Conservation (phyloP, 2,888 invertebrate species). For the Athripsodes cinereus region DNA sequence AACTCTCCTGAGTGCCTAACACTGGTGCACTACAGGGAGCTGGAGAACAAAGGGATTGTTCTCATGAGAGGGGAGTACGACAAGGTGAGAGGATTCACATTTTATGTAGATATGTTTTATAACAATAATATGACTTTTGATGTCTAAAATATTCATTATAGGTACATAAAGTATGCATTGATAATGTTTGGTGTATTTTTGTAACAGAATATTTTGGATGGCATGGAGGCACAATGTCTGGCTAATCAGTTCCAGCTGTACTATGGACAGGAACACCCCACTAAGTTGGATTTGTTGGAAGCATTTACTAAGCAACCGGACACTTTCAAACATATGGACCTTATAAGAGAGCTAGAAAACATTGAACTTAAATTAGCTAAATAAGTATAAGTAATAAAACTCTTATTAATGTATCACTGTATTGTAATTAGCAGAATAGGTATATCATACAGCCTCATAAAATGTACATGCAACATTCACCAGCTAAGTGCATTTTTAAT, state of each 20-base stretch:
- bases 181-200: constrained; percentile 1
- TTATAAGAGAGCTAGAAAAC: constrained; percentile 69
- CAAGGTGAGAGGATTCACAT: constrained; percentile 37
- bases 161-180: too few relatives aligned
- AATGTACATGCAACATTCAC: too few relatives aligned
- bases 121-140: not conserved
- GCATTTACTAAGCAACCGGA: constrained; percentile 65
- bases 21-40: constrained; percentile 71
- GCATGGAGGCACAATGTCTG: constrained; percentile 77
- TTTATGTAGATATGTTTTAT: too few relatives aligned
- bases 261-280: constrained; percentile 61
- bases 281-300: constrained; percentile 58
- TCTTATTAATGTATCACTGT: too few relatives aligned
- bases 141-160: not conserved
- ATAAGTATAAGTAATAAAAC: too few relatives aligned
- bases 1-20: constrained; percentile 85
- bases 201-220: constrained; percentile 58
- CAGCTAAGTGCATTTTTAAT: too few relatives aligned
- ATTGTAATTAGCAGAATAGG: too few relatives aligned
- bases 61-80: constrained; percentile 86
- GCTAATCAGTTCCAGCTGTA: constrained; percentile 83
- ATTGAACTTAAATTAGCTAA: constrained; percentile 34
- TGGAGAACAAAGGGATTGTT: constrained; percentile 66
- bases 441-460: too few relatives aligned
- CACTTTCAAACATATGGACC: constrained; percentile 75